Evolutionary conservation across 2,797 vertebrate species (phyloP).

Genomic region (Onychomys torridus): DNA sequence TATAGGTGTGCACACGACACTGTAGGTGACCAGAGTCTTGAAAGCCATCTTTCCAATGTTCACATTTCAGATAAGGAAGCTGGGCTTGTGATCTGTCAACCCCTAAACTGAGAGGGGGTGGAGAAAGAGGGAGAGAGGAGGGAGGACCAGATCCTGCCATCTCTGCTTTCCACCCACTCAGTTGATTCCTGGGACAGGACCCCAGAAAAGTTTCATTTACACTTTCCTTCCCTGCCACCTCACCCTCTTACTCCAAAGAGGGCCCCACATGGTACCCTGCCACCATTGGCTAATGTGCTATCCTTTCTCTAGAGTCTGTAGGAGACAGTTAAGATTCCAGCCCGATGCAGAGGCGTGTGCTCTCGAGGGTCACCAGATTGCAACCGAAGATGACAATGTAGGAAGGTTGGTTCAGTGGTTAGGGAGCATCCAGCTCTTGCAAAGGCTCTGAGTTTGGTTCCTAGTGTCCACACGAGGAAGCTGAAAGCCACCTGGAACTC

Average conservation of each 20-base stretch:
- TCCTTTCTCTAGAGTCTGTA: background rate
- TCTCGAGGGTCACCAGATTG: background rate
- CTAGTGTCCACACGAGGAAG: too few relatives aligned
- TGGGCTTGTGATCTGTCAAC: background rate
- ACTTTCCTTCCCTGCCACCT: too few relatives aligned
- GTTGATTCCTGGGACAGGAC: background rate
- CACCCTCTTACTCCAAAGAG: background rate
- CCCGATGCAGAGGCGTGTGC: background rate
- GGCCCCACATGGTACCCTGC: background rate
- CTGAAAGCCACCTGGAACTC: background rate
- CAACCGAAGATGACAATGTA: background rate
- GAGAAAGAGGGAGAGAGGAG: background rate
- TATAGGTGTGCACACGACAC: background rate
- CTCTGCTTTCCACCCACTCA: background rate
- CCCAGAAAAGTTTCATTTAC: fast-evolving
- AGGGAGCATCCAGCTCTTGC: background rate
- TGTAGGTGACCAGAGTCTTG: background rate
- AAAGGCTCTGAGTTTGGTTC: background rate
- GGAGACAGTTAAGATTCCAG: background rate
- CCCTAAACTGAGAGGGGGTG: background rate
- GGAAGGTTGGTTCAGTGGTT: background rate
- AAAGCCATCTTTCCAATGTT: background rate
- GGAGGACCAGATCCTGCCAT: too few relatives aligned
- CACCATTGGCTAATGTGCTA: background rate
- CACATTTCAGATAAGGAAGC: background rate